Evolutionary conservation across 2,888 invertebrate species (phyloP).

Genomic region (Ochlodes sylvanus): DNA sequence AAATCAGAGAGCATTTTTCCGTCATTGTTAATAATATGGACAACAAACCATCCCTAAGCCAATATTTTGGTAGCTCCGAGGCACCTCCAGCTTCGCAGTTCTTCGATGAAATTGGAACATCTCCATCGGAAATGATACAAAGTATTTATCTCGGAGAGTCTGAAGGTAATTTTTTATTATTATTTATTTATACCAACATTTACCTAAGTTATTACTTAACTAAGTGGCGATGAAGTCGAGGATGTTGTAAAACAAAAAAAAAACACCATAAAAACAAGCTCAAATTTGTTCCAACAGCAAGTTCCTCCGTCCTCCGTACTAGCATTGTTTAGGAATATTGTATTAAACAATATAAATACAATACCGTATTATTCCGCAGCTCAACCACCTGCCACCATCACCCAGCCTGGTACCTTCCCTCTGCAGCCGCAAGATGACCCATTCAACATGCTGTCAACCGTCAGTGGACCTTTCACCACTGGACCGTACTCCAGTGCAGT

Average conservation of each 20-base stretch:
- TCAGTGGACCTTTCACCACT: conserved; percentile 52
- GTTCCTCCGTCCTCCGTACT: too few relatives aligned
- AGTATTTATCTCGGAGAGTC: conserved; percentile 76
- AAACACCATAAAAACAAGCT: too few relatives aligned
- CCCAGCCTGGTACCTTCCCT: conserved; percentile 19
- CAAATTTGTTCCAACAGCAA: too few relatives aligned
- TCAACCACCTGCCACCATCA: background rate
- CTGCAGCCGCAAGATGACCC: conserved; percentile 58
- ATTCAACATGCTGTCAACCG: conserved; percentile 68
- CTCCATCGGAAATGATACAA: conserved; percentile 79
- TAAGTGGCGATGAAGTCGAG: too few relatives aligned
- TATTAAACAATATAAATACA: too few relatives aligned
- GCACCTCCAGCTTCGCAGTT: conserved; percentile 77
- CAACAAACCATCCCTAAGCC: conserved; percentile 82
- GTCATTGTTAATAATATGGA: conserved; percentile 61
- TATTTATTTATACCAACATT: too few relatives aligned
- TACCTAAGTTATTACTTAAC: too few relatives aligned
- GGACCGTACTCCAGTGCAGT: conserved; percentile 54
- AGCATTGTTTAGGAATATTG: too few relatives aligned
- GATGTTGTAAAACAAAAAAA: too few relatives aligned
- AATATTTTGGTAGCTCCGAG: conserved; percentile 82
- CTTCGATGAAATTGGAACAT: conserved; percentile 79
- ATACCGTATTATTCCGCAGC: background rate
- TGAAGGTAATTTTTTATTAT: conserved; percentile 56
- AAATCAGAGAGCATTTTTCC: too few relatives aligned